phyloP scores from a whole-genome alignment of 2,888 invertebrate genomes.

The Aplocera efformata region DNA sequence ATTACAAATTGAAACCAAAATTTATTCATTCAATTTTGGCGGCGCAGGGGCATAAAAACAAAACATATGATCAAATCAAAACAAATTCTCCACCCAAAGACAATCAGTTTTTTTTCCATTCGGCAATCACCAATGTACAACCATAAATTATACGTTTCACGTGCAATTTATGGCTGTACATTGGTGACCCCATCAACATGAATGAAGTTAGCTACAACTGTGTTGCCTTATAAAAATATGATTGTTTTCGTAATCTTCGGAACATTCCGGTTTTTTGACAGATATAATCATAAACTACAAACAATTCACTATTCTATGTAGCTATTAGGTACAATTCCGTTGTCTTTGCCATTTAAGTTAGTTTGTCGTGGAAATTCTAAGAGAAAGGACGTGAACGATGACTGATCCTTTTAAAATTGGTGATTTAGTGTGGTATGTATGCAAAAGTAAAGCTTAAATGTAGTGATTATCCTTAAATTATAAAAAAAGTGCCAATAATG shows the following conservation, averaged over 20 bases:
- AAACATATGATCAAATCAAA: neutral
- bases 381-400: conserved; percentile 53
- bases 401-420: conserved; percentile 73
- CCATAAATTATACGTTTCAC: too few species aligned
- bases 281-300: conserved; percentile 40
- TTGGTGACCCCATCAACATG: too few species aligned
- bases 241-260: conserved; percentile 33
- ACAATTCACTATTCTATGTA: conserved; percentile 34
- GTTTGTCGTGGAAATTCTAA: conserved; percentile 68
- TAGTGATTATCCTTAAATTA: conserved; percentile 54
- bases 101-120: too few species aligned
- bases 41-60: neutral
- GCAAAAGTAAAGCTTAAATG: conserved; percentile 32
- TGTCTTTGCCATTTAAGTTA: conserved; percentile 51
- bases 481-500: conserved; percentile 27
- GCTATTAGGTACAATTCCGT: conserved; percentile 34
- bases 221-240: too few species aligned
- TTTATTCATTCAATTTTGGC: conserved; percentile 19
- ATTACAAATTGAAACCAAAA: too few species aligned
- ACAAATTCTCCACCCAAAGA: too few species aligned
- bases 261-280: conserved; percentile 10
- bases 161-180: too few species aligned
- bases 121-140: too few species aligned
- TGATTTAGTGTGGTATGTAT: conserved; percentile 78
- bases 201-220: too few species aligned